Base-by-base conservation (phyloP, 2,797 vertebrate species). In the Labroides dimidiatus region DNA sequence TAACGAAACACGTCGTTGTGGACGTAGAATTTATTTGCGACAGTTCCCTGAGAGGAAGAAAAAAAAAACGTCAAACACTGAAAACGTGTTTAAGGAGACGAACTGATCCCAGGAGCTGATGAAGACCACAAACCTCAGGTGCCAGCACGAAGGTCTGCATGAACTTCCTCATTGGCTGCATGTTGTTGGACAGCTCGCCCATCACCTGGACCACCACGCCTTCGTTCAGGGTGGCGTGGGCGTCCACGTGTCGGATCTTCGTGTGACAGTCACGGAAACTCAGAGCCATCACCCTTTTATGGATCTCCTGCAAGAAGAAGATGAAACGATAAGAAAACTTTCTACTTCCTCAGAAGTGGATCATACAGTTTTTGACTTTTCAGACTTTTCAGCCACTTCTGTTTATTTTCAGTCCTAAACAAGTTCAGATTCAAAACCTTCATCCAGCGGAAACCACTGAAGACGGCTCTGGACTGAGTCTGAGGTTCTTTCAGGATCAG, bases 1-100 rank as follows among this genome's bases (percentile, higher is more conserved):
- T 99, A 99, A 73, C 98, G 96, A 80, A 99, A 99, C 84, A 99
- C 97, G 51, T 99, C 97, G 0, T 99, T 99, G 87, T 99, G 98
- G 67, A 99, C 97, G 71, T 99, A 99, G 90, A 99, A 99, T 73
- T 99, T 98, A 89, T 99, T 99, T 58, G 97, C 96, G 52, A 99
- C 97, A 10, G 97, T 98, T 0, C 98, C 98, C 98, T 99, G 77
- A 0, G 63, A 30, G 19, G 17, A 1, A 45, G 30, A 33, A 33
- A 24, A 41, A 1, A 13, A 7, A 3, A 0, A 24, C 5, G 30
- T 33, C 8, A 6, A n/a, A 33, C 19, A 2, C 42, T 10, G 2
- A 14, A 27, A 33, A 51, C 13, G 23, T 5, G 1, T 15, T 12
- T 3, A 4, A 1, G 0, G 12, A 1, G 10, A 2, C 1, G 2